A percentile compares a stretch with the other conserved stretches of the same genome.
These are phyloP conservation scores for Trematomus bernacchii DNA, from an alignment of 2,797 vertebrate genomes.

Conservation along the genomic window DNA sequence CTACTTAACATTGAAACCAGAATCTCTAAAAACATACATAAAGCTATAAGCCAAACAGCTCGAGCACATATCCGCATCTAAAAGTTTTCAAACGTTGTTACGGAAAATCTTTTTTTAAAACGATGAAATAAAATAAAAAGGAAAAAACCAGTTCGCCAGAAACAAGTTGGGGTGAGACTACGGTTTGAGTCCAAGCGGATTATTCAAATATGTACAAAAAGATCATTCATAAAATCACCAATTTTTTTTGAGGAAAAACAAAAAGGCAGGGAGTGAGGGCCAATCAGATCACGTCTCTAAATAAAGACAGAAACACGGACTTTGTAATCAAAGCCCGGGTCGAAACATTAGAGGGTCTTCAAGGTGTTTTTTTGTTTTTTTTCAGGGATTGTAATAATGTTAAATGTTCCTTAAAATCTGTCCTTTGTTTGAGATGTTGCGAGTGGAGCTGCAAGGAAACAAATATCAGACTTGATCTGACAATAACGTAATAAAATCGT, in stretches of 20 bases:
- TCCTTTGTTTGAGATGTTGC: no score
- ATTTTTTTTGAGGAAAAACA: slow-evolving; percentile 76
- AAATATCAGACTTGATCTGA: no score
- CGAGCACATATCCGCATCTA: slow-evolving; percentile 90
- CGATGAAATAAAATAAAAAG: slow-evolving; percentile 71
- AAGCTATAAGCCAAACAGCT: slow-evolving; percentile 94
- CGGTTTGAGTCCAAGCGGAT: slow-evolving; percentile 94
- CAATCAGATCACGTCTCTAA: slow-evolving; percentile 93
- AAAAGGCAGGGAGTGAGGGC: slow-evolving; percentile 87
- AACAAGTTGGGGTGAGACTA: slow-evolving; percentile 93
- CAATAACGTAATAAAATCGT: no score
- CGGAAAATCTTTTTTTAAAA: slow-evolving; percentile 70
- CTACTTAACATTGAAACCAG: slow-evolving; percentile 94
- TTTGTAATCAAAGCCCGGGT: slow-evolving; percentile 81
- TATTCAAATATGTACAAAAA: slow-evolving; percentile 98
- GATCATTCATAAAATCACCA: slow-evolving; percentile 96
- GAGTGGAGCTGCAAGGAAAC: no score
- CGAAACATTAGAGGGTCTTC: no score
- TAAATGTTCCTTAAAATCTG: no score
- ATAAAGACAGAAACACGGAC: slow-evolving; percentile 77
- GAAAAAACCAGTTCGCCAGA: slow-evolving; percentile 94
- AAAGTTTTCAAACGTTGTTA: slow-evolving; percentile 78
- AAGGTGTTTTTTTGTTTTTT: no score
- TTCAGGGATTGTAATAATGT: no score
- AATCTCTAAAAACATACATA: slow-evolving; percentile 92